Percentiles rank a stretch among this genome's conserved stretches.
These are phyloP conservation scores for Chrysoperla carnea DNA, from an alignment of 1,140 invertebrate species.

Conservation along the genomic window DNA sequence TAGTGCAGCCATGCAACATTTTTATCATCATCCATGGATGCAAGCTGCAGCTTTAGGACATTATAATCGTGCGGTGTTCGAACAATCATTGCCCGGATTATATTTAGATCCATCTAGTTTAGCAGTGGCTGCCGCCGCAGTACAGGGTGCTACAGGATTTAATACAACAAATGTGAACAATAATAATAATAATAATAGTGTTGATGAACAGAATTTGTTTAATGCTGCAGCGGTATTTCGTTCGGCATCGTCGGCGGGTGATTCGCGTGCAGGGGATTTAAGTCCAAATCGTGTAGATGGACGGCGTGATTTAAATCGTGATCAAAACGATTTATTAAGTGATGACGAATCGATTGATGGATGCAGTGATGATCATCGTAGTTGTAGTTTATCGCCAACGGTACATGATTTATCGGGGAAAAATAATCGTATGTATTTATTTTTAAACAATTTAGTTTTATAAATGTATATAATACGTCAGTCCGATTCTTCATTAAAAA, in stretches of 20 bases:
- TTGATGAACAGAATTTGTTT: no score
- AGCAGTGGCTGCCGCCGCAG: background rate
- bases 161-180: background rate
- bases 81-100: background rate
- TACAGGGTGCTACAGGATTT: background rate
- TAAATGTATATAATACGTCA: no score
- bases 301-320: background rate
- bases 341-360: background rate
- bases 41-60: background rate
- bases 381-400: background rate
- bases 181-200: background rate
- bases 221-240: no score
- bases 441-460: no score
- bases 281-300: no score
- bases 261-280: background rate
- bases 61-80: background rate
- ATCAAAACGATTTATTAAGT: background rate
- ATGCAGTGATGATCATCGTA: background rate
- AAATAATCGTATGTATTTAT: background rate
- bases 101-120: background rate
- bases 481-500: no score
- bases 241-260: background rate
- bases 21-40: background rate
- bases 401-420: background rate
- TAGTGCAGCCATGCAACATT: background rate